Percentiles rank a stretch among this genome's conserved stretches.
phyloP scores from a whole-genome alignment of 37 sponge, comb jelly and placozoan species.

The Ephydatia muelleri region DNA sequence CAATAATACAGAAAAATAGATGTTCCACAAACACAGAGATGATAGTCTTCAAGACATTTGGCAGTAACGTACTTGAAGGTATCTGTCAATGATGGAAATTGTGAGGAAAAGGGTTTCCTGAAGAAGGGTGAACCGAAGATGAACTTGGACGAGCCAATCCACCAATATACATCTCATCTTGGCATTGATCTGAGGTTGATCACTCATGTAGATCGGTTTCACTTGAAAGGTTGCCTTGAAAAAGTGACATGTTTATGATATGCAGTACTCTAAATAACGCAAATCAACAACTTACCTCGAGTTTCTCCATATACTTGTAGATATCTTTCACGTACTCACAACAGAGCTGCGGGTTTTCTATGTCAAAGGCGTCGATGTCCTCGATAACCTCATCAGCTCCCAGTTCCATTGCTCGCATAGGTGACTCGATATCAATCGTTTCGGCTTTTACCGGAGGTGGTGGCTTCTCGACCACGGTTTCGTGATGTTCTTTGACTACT shows the following conservation, averaged over 20 bases:
- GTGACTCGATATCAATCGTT: background rate
- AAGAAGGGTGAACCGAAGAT: conserved; percentile 82
- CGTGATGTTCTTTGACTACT: background rate
- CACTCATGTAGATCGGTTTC: conserved; percentile 61
- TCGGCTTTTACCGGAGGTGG: conserved; percentile 4
- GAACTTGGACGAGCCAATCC: conserved; percentile 97
- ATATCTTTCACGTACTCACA: conserved; percentile 95
- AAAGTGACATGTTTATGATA: background rate
- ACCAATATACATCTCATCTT: conserved; percentile 91
- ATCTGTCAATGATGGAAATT: conserved; percentile 91
- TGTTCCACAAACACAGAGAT: background rate
- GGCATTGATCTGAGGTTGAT: conserved; percentile 82
- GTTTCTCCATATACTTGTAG: conserved; percentile 87
- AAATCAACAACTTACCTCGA: conserved; percentile 67
- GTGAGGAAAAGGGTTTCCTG: conserved; percentile 95
- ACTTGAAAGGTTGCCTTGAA: conserved; percentile 69
- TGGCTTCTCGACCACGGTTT: background rate
- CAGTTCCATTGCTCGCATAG: background rate
- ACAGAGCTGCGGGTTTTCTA: conserved; percentile 95
- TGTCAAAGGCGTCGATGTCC: conserved; percentile 87
- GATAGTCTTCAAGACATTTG: too few species aligned
- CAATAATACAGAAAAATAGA: background rate
- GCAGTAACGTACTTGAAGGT: conserved; percentile 64
- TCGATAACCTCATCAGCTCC: conserved; percentile 29
- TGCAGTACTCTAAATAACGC: background rate